Evolutionary conservation across 1,140 invertebrate species (phyloP), one percentile per base, ranked within the genome.

Genomic region (Euura saliciscinereae): DNA sequence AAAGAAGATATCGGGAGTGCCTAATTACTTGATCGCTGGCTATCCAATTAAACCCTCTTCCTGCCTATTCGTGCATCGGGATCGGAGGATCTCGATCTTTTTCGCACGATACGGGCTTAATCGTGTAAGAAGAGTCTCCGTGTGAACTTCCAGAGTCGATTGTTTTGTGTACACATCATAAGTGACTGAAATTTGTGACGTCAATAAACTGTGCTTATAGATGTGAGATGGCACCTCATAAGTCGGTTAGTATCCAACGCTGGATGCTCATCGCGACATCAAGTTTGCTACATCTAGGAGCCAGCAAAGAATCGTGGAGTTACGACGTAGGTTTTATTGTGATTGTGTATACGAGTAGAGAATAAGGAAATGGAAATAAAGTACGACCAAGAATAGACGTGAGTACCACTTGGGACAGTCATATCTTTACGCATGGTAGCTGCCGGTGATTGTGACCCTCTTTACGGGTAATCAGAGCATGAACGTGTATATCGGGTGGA

Each of bases 1-100:
- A 80, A 84, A 84, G 83, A 81, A 82, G 81, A 85, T 85, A 85
- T 85, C 84, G 86, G 83, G 80, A 85, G 84, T 86, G 82, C 84
- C 86, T 84, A 85, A 86, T 87, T 86, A 84, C 81, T 77, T 80
- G 80, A 82, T 82, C 80, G 79, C 80, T 83, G 80, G 78, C 79
- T 83, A 79, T 79, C 81, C 83, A 85, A 85, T 86, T 83, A 83
- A 83, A 79, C 75, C 78, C 74, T 79, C 84, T 83, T 86, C 85
- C 85, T 85, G 82, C 28, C 66, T n/a, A 8, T 28, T 81, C 79
- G 75, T 74, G 13, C 51, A 59, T n/a, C 13, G 51, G 3, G 51
- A 59, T 59, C 51, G 51, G 13, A 59, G 51, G 13, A 59, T n/a
- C 10, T n/a, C 51, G 10, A 59, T n/a, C 13, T 59, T 59, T 59